phyloP scores from a whole-genome alignment of 2,113 vertebrate genomes.

The Varanus salvator region DNA sequence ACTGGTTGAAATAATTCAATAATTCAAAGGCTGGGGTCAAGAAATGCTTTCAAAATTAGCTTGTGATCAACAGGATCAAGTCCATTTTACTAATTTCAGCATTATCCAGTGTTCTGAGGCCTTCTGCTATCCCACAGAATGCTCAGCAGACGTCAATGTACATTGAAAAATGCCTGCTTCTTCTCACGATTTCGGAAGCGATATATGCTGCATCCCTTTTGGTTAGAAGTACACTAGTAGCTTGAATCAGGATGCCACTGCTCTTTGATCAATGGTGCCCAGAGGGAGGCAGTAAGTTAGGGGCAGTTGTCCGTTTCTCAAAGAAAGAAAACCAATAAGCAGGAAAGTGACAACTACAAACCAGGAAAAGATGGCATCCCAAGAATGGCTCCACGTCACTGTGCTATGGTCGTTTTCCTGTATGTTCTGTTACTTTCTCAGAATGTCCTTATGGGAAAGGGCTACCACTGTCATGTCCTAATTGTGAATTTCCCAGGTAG shows the following conservation, averaged over 20 bases:
- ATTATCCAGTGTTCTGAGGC: conserved; percentile 6
- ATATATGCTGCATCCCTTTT: conserved; percentile 21
- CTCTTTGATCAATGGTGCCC: neutral
- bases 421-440: neutral
- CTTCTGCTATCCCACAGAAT: neutral
- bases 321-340: neutral
- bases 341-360: neutral
- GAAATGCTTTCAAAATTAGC: neutral
- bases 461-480: neutral
- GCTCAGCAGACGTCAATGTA: neutral
- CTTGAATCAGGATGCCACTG: neutral
- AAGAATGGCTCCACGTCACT: neutral
- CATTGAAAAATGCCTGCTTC: neutral
- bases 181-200: conserved; percentile 1
- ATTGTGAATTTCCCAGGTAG: neutral
- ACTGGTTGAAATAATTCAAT: neutral
- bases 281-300: conserved; percentile 19
- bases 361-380: neutral
- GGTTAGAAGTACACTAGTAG: neutral
- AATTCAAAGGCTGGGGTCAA: neutral
- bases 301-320: conserved; percentile 14
- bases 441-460: rapidly evolving
- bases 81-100: neutral
- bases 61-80: neutral
- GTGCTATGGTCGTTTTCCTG: neutral